Evolutionary conservation across 2,888 invertebrate species (phyloP), one percentile per base, ranked within the genome.

Genomic region (Epirrhoe alternata): DNA sequence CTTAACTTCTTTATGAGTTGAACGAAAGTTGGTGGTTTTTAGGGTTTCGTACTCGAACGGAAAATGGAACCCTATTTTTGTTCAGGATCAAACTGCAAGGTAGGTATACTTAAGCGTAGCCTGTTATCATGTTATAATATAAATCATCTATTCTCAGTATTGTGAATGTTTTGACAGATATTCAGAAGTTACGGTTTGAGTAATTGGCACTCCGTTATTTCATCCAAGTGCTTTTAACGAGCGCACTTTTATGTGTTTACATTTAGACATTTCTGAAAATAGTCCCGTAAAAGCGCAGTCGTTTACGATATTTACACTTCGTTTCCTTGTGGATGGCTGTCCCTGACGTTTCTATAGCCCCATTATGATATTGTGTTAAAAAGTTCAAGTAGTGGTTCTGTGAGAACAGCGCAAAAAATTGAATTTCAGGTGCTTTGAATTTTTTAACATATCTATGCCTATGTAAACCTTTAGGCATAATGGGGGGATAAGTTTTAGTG

Each of bases 241-340:
- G 49, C 65, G 66, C 60, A 72, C 76, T 76, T 84, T 81, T 78
- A 79, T 74, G 75, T 76, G 75, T 78, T 77, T 78, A 78, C 75
- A 73, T 75, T 77, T 71, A 73, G 75, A 77, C 71, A 76, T 73
- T 74, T 74, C 73, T 76, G 69, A 78, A 80, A 80, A 76, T 77
- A 77, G 77, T 72, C 63, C 51, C 73, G 66, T 75, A 72, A 76
- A 75, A 77, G 63, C 66, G 68, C 59, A 66, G 66, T 69, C 65
- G 66, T 71, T 75, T 67, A 67, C 65, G 74, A 75, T 76, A 76
- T 77, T 76, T 74, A 74, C 65, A 73, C 67, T 74, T 74, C 50
- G 72, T 74, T 78, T 73, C 63, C 70, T 71, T 61, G 47, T 67
- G 64, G 69, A 62, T 52, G 53, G 17, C 33, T 56, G 53, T 42